Evolutionary conservation across 2,888 invertebrate genomes (phyloP), one percentile per base, ranked within the genome.

Genomic region (Pristionchus arcanus): DNA sequence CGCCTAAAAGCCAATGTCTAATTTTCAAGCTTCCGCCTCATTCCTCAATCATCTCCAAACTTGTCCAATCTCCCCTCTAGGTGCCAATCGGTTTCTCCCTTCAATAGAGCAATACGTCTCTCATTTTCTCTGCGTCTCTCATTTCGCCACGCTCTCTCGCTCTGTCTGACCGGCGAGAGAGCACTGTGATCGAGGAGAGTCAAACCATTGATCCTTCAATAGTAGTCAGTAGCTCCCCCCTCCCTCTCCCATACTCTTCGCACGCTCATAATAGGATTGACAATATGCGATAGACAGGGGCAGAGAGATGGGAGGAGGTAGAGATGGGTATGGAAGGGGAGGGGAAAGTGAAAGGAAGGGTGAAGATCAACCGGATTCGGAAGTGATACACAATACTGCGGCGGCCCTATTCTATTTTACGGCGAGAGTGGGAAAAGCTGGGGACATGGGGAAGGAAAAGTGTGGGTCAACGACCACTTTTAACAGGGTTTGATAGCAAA

Each of bases 351-450:
- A 68, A 59, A 87, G 87, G 66, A 5, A 86, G 86, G 28, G 49
- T 42, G 53, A 31, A 55, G 42, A 88, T 77, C 77, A 88, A 87
- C 87, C 87, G 87, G 87, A 87, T 42, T 87, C 87, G 88, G 88
- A 88, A 74, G 49, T 81, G 81, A 53, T 49, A 81, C 42, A 53
- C 49, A 81, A 81, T 81, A 53, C 49, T 81, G 49, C 31, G 13
- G 34, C 16, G 21, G 11, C 31, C 68, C 31, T 19, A 71, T 34
- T 71, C 68, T 16, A 71, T 25, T 81, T 81, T 81, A 81, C 53
- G 28, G 37, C 81, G 81, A 37, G 37, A 74, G 37, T 74, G 74
- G 74, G 74, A 74, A 74, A 74, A 74, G 74, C 74, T 37, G 1
- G 71, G 15, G 83, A 74, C 2, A 21, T 0, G 28, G 68, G 68